Percentiles rank a stretch among this genome's conserved stretches.
phyloP scores from a whole-genome alignment of 2,113 vertebrate species.

The Myotis davidii region DNA sequence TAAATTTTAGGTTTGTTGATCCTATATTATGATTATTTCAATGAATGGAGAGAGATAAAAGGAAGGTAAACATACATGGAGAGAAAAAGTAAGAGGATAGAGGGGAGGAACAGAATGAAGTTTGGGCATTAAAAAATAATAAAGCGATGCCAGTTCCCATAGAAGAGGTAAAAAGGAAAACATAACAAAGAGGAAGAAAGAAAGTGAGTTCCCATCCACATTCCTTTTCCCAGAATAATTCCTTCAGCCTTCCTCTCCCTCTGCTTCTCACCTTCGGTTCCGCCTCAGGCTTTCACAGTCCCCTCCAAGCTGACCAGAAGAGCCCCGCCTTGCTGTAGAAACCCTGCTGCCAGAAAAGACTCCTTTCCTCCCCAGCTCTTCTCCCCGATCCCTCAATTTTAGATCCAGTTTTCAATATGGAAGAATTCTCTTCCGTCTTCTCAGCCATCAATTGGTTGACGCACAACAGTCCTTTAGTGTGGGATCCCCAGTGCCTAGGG shows the following conservation, averaged over 20 bases:
- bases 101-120: not conserved
- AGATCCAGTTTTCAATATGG: not conserved
- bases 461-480: not conserved
- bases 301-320: not conserved
- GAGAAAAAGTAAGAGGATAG: not conserved
- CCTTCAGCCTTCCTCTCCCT: not conserved
- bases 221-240: not conserved
- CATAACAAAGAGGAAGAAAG: not conserved
- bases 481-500: not conserved
- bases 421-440: not conserved
- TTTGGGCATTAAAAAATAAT: not conserved
- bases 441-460: not conserved
- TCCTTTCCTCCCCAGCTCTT: not conserved
- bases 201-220: not conserved
- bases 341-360: not conserved
- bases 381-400: not conserved
- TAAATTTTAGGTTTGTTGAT: not conserved
- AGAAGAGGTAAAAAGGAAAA: not conserved
- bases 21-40: not conserved
- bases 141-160: not conserved
- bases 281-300: not conserved
- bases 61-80: not conserved
- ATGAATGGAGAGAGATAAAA: not conserved
- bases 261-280: not conserved
- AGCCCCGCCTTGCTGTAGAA: not conserved